Percentiles rank a stretch among this genome's conserved stretches.
phyloP scores from a whole-genome alignment of 2,113 vertebrate genomes.

The Ciconia maguari region DNA sequence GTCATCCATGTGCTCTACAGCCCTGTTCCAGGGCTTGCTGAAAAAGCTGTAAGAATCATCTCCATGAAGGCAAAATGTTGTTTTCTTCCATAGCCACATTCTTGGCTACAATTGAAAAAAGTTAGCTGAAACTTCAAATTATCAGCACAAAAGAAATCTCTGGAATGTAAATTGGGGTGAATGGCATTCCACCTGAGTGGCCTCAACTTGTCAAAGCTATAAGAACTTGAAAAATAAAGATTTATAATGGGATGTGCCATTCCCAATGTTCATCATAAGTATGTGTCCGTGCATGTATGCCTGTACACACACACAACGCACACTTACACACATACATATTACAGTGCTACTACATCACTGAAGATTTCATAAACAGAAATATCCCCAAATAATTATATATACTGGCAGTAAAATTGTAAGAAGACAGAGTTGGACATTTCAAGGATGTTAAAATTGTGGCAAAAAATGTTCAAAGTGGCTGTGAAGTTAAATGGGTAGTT shows the following conservation, averaged over 20 bases:
- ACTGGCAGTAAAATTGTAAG: background rate
- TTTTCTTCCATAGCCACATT: background rate
- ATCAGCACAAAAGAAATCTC: background rate
- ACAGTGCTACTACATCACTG: background rate
- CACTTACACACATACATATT: background rate
- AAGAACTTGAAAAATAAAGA: background rate
- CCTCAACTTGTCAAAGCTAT: background rate
- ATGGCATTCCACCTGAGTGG: background rate
- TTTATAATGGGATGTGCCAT: background rate
- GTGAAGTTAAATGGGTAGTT: conserved; percentile 21
- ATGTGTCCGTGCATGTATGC: background rate
- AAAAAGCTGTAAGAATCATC: background rate
- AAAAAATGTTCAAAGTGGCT: background rate
- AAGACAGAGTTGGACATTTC: background rate
- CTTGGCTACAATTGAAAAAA: background rate
- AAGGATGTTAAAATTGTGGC: background rate
- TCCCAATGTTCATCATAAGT: background rate
- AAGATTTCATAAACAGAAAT: background rate
- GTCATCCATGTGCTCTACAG: background rate
- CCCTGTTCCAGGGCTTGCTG: background rate
- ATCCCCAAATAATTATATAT: background rate
- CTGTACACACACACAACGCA: background rate
- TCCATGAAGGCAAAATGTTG: background rate
- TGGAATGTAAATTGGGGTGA: background rate
- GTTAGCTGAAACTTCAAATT: background rate